Base-by-base conservation (phyloP, 2,797 vertebrate species). In the Phrynocephalus guinanensis region DNA sequence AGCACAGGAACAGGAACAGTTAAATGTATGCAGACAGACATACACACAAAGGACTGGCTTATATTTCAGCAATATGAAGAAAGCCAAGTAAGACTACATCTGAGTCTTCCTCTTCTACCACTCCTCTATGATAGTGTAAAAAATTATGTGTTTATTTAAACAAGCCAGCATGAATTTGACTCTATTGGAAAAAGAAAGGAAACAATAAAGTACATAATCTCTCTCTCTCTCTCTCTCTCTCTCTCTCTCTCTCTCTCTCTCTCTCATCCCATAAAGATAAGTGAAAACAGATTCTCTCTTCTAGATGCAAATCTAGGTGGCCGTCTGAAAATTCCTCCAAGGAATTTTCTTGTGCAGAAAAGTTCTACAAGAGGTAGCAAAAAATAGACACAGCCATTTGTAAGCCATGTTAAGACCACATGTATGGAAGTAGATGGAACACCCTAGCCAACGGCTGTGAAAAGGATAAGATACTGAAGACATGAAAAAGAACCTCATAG, bases 271-370 rank as follows among this genome's bases (percentile, higher is more conserved):
- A 6, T 4, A 50, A 18, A 90, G 11, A n/a, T 3, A 33, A 82
- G 56, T n/a, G 24, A 87, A 88, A 89, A 90, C 1, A 10, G 1
- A 63, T 80, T 79, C 89, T 52, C 44, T 88, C 24, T 4, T 18
- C 67, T 26, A 26, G 38, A 22, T 86, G 0, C 66, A 28, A 44
- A 1, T 72, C 52, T 30, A 0, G 0, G 2, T 82, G 7, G 0
- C 3, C 28, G 68, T 66, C 88, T 88, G 10, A 86, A 10, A 91
- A 83, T 63, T 75, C 1, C 10, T 89, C 22, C n/a, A 85, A 1
- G 13, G 75, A 82, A 87, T 70, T 6, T 81, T 0, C 0, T 76
- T 91, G 91, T 9, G 20, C 11, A 6, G 56, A 82, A 60, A 6
- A 7, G 77, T 3, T 44, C 33, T 44, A n/a, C 18, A 24, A 26